Evolutionary conservation across 2,797 vertebrate genomes (phyloP).

Genomic region (Okamejei kenojei): DNA sequence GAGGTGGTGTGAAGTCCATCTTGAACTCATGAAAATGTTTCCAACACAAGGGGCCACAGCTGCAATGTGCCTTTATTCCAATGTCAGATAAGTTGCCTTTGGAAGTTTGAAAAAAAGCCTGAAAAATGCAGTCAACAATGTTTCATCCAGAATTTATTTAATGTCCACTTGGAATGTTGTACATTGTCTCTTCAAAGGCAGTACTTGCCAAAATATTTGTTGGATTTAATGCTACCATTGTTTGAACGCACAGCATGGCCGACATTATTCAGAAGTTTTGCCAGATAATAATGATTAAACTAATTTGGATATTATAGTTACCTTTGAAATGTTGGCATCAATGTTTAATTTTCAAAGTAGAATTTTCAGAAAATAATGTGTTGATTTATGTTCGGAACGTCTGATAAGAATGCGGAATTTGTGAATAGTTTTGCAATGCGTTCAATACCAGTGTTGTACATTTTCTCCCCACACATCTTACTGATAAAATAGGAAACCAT

Average conservation of each 20-base stretch:
- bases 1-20: background rate
- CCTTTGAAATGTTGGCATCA: background rate
- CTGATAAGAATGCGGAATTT: background rate
- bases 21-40: background rate
- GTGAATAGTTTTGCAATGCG: background rate
- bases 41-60: background rate
- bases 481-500: too few species aligned
- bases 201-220: background rate
- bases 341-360: background rate
- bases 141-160: background rate
- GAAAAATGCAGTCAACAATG: background rate
- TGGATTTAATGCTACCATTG: background rate
- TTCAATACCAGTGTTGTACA: background rate
- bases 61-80: background rate
- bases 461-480: too few species aligned
- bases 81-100: background rate
- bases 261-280: background rate
- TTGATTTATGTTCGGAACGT: background rate
- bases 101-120: background rate
- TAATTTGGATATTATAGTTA: background rate
- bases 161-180: background rate
- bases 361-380: conserved; percentile 2
- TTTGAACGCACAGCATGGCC: background rate
- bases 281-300: background rate
- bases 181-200: background rate